Conservation (phyloP, 2,797 vertebrate species). For the Columba guinea region DNA sequence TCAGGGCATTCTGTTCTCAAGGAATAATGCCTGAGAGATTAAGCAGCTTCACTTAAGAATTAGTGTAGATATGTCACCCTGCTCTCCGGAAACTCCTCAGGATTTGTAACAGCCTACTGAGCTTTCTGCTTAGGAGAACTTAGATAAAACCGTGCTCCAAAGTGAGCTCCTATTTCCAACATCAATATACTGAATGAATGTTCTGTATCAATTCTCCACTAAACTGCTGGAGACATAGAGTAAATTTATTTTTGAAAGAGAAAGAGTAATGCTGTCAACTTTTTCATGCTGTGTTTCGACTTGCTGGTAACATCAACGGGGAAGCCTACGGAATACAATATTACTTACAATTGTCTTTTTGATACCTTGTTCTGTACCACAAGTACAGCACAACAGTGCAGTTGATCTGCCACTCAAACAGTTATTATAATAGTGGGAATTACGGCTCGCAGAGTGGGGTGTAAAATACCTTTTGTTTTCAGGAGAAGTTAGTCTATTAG, state of each 20-base stretch:
- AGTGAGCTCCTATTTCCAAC: background rate
- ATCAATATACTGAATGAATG: background rate
- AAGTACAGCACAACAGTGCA: no score
- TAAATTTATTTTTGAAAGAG: background rate
- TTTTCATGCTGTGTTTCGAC: background rate
- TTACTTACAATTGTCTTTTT: no score
- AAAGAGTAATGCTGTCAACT: background rate
- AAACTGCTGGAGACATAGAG: background rate
- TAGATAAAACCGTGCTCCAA: background rate
- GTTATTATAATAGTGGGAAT: background rate
- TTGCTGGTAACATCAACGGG: background rate
- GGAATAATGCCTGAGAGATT: background rate
- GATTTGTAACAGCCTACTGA: background rate
- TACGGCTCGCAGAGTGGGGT: background rate
- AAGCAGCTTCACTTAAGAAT: background rate
- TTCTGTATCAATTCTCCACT: background rate
- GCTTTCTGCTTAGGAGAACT: background rate
- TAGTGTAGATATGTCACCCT: background rate
- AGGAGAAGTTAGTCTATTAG: background rate
- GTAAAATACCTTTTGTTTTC: background rate
- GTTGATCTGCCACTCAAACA: no score
- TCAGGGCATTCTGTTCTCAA: background rate
- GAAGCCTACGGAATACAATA: no score
- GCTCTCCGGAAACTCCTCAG: background rate
- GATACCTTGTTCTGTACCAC: no score